Evolutionary conservation across 2,113 vertebrate genomes (phyloP).

Genomic region (Austrofundulus limnaeus): DNA sequence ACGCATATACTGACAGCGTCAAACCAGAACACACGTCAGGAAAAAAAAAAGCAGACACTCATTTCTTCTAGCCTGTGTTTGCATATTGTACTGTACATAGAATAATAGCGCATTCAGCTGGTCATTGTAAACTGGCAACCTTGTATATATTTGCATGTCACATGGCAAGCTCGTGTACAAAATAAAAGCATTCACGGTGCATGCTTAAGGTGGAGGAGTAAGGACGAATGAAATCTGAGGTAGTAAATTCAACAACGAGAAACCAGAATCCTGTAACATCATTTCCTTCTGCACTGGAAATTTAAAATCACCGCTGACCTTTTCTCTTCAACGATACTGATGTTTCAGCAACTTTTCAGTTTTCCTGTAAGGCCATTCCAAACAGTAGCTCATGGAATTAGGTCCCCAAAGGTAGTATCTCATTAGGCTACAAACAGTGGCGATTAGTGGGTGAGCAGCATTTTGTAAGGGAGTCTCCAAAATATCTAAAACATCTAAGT

Average conservation of each 20-base stretch:
- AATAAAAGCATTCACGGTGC: slow-evolving; percentile 49
- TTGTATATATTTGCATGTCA: slow-evolving; percentile 30
- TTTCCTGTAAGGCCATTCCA: slow-evolving; percentile 6
- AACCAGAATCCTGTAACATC: slow-evolving; percentile 14
- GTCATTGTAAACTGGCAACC: slow-evolving; percentile 69
- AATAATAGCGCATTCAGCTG: slow-evolving; percentile 65
- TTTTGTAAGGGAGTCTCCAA: no score
- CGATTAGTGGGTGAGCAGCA: no score
- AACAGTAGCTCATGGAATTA: neutral
- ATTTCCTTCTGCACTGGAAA: neutral
- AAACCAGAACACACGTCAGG: slow-evolving; percentile 44
- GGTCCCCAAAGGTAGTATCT: neutral
- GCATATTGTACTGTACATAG: slow-evolving; percentile 75
- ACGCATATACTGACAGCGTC: slow-evolving; percentile 35
- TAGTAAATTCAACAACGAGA: slow-evolving; percentile 68
- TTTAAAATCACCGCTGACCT: slow-evolving; percentile 15
- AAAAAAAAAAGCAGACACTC: slow-evolving; percentile 37
- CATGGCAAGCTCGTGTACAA: slow-evolving; percentile 43
- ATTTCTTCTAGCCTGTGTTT: slow-evolving; percentile 67
- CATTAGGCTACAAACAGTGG: no score
- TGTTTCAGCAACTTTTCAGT: neutral
- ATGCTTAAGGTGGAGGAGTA: slow-evolving; percentile 35
- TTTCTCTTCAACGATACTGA: neutral
- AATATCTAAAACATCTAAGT: no score
- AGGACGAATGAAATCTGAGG: slow-evolving; percentile 69